Base-by-base conservation (phyloP, 2,888 invertebrate genomes). In the Listrodromus nycthemerus region DNA sequence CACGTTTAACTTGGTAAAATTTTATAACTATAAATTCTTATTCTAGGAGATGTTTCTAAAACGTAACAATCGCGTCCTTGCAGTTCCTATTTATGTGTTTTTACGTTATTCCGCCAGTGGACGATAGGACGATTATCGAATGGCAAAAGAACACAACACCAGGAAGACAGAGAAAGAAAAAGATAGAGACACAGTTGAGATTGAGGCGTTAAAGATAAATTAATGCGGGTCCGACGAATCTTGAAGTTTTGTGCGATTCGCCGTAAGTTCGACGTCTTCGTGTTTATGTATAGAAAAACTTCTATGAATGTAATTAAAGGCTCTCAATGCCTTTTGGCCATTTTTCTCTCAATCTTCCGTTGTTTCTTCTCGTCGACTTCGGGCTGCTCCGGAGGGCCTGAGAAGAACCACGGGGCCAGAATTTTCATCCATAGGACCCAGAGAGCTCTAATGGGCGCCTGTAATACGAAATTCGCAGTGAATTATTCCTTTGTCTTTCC, bases 341-440 rank as follows among this genome's bases (percentile, higher is more conserved):
- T 96, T 94, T 96, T 96, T 85, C 97, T 95, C 91, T 99, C 99
- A 94, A 98, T 93, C 94, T 99, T 99, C 90, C 97, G 96, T 90
- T 97, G 96, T 92, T 99, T 99, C 94, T 99, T 99, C 67, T 99
- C 98, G 88, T 97, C 97, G 77, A 94, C 93, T 45, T 97, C 95
- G 90, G 97, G 96, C 1, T 95, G 95, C 69, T 96, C 95, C 81
- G 95, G 94, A 0, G 95, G 94, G 0, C 94, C 95, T 84, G 96
- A 95, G 94, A 98, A 97, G 92, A 99, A 96, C 97, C 98, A 99
- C 0, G 99, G 99, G 0, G 96, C 96, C 3, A 99, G 94, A 71
- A 99, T 94, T 89, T 97, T 96, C 27, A 96, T 96, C 99, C 99
- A 99, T 0, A 98, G 92, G 93, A 99, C 95, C 95, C 97, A 98